phyloP scores from a whole-genome alignment of 2,888 invertebrate species.

The Plagiodera versicolora region DNA sequence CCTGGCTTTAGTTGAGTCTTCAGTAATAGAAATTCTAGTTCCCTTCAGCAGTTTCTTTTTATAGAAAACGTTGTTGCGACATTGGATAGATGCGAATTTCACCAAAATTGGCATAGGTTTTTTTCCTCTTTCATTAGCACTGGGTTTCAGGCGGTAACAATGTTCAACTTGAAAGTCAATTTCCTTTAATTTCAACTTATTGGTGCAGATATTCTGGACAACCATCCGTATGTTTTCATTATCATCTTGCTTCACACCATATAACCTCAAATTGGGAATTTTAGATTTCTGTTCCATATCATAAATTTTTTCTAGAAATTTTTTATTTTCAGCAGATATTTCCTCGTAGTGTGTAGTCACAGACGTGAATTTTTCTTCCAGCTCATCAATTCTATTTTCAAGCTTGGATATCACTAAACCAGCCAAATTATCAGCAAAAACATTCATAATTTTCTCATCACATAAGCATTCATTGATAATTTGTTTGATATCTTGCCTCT shows the following conservation, averaged over 20 bases:
- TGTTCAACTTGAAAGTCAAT: not conserved
- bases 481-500: constrained; percentile 8
- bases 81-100: not conserved
- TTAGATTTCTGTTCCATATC: constrained; percentile 1
- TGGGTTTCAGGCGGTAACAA: not conserved
- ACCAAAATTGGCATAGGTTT: not conserved
- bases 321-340: not conserved
- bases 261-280: not conserved
- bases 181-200: not conserved
- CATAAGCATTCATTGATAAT: constrained; percentile 1
- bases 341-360: not conserved
- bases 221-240: constrained; percentile 5
- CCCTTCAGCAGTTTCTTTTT: not conserved
- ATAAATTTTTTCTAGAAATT: not conserved
- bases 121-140: not conserved
- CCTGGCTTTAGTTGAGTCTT: not conserved
- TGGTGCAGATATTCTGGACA: constrained; percentile 1
- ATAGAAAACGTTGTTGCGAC: not conserved
- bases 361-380: constrained; percentile 3
- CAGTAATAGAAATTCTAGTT: not conserved
- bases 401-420: constrained; percentile 8
- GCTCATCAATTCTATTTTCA: constrained; percentile 8
- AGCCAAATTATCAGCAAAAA: constrained; percentile 10
- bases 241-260: not conserved
- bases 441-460: constrained; percentile 7